phyloP scores from a whole-genome alignment of 2,797 vertebrate genomes.

The Argentina silus region DNA sequence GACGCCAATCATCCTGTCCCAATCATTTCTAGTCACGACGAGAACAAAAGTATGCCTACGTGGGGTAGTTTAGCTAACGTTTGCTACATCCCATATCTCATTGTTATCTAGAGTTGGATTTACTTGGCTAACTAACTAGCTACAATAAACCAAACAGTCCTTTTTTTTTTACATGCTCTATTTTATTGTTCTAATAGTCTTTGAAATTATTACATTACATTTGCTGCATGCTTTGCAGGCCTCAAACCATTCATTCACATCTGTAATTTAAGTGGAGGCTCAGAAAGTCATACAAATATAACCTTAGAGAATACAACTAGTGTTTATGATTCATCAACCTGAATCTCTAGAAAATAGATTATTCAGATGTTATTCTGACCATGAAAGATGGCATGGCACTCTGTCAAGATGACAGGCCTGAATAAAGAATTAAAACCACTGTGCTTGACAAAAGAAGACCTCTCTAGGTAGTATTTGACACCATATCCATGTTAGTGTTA shows the following conservation, averaged over 20 bases:
- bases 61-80: constrained; percentile 36
- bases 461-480: constrained; percentile 4
- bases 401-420: not conserved
- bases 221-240: too few relatives aligned
- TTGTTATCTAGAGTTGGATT: constrained; percentile 70
- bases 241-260: too few relatives aligned
- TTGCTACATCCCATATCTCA: constrained; percentile 69
- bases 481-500: not conserved
- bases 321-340: not conserved
- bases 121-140: constrained; percentile 39
- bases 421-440: not conserved
- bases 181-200: too few relatives aligned
- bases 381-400: constrained; percentile 1
- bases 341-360: not conserved
- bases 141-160: constrained; percentile 33
- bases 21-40: not conserved
- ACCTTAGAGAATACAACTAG: not conserved
- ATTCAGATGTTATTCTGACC: not conserved
- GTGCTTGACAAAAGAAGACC: constrained; percentile 26
- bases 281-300: too few relatives aligned
- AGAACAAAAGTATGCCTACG: constrained; percentile 12
- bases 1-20: not conserved
- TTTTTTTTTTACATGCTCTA: not conserved
- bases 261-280: too few relatives aligned
- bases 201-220: too few relatives aligned